Conservation (phyloP, 2,797 vertebrate species). For the Tympanoctomys barrerae region DNA sequence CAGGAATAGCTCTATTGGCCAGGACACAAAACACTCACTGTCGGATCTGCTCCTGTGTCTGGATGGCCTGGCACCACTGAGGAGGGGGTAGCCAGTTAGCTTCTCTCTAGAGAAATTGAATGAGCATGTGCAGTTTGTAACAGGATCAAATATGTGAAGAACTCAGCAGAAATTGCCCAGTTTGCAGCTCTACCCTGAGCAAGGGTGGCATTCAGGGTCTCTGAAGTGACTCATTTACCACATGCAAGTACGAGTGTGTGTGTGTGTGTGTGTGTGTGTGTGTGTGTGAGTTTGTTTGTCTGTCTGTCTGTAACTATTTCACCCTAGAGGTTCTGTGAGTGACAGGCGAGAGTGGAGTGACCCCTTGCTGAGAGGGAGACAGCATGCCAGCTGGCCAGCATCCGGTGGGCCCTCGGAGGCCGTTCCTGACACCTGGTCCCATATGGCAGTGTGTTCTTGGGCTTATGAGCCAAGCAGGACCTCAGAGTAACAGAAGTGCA, state of each 20-base stretch:
- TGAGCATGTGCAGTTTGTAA: background rate
- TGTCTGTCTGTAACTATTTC: background rate
- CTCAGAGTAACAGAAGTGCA: conserved; percentile 21
- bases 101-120: background rate
- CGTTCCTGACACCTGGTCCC: conserved; percentile 28
- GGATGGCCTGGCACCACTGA: background rate
- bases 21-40: background rate
- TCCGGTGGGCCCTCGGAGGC: background rate
- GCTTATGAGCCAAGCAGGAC: background rate
- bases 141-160: background rate
- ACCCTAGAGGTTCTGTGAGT: conserved; percentile 56
- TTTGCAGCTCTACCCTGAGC: background rate
- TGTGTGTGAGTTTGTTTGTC: background rate
- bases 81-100: background rate
- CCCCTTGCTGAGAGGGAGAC: background rate
- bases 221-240: background rate
- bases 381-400: conserved; percentile 39
- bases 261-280: background rate
- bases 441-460: conserved; percentile 48
- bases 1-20: conserved; percentile 25
- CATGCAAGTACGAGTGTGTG: background rate
- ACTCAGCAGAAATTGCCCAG: conserved; percentile 8
- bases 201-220: background rate
- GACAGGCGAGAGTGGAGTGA: conserved; percentile 37
- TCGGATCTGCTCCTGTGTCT: background rate